A percentile compares a stretch with the other conserved stretches of the same genome.
Evolutionary conservation across 2,113 vertebrate genomes (phyloP).

Genomic region (Bathybates hornii): DNA sequence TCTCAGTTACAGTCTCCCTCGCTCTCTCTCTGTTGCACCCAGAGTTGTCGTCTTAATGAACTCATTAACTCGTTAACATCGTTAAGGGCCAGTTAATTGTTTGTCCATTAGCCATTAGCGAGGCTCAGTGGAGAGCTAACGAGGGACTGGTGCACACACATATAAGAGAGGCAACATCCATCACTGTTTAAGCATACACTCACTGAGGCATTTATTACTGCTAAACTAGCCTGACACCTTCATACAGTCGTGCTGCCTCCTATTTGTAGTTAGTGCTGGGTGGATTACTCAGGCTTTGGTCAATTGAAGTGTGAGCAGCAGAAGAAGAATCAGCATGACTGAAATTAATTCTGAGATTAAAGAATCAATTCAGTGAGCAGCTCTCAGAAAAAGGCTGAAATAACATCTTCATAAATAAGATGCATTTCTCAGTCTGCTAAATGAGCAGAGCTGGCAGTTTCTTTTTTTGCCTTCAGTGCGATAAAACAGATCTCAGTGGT

Average conservation of each 20-base stretch:
- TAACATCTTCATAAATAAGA: neutral
- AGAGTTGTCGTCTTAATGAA: constrained; percentile 20
- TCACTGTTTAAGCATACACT: constrained; percentile 43
- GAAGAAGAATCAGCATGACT: neutral
- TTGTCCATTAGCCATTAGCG: constrained; percentile 61
- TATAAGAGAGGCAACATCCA: constrained; percentile 27
- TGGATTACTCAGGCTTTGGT: neutral
- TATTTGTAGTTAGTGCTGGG: neutral
- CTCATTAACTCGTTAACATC: constrained; percentile 60
- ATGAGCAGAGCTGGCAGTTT: neutral
- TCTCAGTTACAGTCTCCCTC: neutral
- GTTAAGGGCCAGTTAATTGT: constrained; percentile 63
- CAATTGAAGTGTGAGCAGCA: constrained; percentile 8
- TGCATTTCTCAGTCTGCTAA: neutral
- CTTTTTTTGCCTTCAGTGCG: neutral
- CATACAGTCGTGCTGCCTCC: neutral
- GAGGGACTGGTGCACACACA: constrained; percentile 18
- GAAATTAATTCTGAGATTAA: constrained; percentile 25
- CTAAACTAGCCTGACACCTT: constrained; percentile 4
- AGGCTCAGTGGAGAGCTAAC: constrained; percentile 56
- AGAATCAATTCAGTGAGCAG: neutral
- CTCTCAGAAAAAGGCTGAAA: neutral
- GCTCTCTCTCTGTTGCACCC: neutral
- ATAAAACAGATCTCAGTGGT: neutral
- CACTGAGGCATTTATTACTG: constrained; percentile 45